Base-by-base conservation (phyloP, 2,797 vertebrate genomes). In the Hypotaenidia philippensis region DNA sequence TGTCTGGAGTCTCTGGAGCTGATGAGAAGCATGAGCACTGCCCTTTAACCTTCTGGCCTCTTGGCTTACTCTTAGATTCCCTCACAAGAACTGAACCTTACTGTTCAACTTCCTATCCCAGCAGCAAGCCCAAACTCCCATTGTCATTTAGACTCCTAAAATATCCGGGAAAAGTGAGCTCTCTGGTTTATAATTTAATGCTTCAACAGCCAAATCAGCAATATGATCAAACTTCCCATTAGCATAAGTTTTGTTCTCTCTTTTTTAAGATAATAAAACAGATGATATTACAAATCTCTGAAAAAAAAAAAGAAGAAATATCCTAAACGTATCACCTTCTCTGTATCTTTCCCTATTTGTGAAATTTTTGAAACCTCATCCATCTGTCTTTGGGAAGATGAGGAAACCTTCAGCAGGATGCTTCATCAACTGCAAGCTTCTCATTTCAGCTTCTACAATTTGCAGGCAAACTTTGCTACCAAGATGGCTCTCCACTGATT, bases 21-120 rank as follows among this genome's bases (percentile, higher is more conserved):
- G 45, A 88, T 77, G 70, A 76, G 82, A 94, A 96, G 91, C 79
- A 80, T 94, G 87, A 94, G 76, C 16, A 0, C 38, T 93, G 95
- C 87, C 87, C 93, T 96, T 97, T 97, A 97, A 95, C 93, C 93
- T 95, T 59, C 72, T 88, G 85, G 85, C 91, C 90, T 91, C 89
- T 92, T 96, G 76, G 68, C 79, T 95, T 94, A 81, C 82, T 93
- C 85, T 90, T 91, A 87, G 65, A 88, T 78, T 93, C 85, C 69
- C 87, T 60, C 56, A 14, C 52, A 85, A 93, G 77, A 93, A 45
- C 68, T 94, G 91, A 91, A 95, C 60, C 82, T 95, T 90, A 76
- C 96, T 2, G 3, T 90, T 89, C 76, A 63, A 80, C 89, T 97
- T 97, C 91, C 94, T 94, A 93, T 81, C 87, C 72, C 76, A 91